Evolutionary conservation across 2,888 invertebrate species (phyloP), one percentile per base, ranked within the genome.

Genomic region (Cybosia mesomella): DNA sequence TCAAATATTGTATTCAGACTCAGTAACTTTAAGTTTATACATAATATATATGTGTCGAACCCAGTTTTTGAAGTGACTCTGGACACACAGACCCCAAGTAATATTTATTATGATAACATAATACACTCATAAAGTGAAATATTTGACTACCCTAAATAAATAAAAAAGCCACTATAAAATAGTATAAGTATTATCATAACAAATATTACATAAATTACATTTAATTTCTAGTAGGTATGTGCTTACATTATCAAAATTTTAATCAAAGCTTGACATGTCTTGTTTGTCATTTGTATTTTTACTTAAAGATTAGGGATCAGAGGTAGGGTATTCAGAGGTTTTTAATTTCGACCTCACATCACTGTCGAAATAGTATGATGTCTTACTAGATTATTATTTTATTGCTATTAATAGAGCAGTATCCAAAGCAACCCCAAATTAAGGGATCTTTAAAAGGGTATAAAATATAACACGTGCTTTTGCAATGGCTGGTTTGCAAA

Each of bases 401-500:
- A 49, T 49, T 49, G n/a, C 9, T 49, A n/a, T n/a, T 49, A 9
- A 49, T 49, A 18, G 49, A n/a, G 49, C 18, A 49, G n/a, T 49
- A 8, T n/a, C n/a, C n/a, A 18, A 49, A 18, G 49, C 8, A 0
- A 49, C n/a, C 9, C n/a, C 8, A 49, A 28, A 15, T 24, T 22
- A 24, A 22, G 24, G 13, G 15, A 13, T 5, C 13, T 22, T 2
- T 15, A 15, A 4, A 28, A 28, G 54, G 5, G 11, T 10, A 7
- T n/a, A n/a, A n/a, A n/a, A n/a, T n/a, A n/a, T n/a, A n/a, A n/a
- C 24, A 28, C 34, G 58, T 55, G 54, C 54, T 24, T 43, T 61
- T 61, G 60, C 22, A 63, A 64, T 15, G 9, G 55, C 28, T 28
- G n/a, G 36, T 66, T 60, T 32, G 58, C 57, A 39, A 66, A 55